Conservation (phyloP, 2,888 invertebrate species). For the Drosophila quinaria region DNA sequence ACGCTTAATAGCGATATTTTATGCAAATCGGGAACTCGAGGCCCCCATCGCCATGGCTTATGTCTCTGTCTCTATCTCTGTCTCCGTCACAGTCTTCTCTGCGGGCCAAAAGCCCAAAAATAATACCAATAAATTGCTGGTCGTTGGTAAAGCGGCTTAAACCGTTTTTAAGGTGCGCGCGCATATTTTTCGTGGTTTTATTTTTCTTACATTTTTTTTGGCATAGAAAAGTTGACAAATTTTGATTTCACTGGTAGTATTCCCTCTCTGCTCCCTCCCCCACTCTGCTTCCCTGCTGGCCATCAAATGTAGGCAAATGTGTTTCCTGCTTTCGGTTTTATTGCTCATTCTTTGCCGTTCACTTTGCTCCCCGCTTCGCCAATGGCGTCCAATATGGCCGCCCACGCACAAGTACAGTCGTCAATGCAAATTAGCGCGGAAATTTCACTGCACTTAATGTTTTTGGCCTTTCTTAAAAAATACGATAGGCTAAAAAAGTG, state of each 20-base stretch:
- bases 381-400: conserved; percentile 67
- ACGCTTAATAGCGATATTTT: conserved; percentile 74
- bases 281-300: not conserved
- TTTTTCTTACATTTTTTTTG: conserved; percentile 29
- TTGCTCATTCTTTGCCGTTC: conserved; percentile 41
- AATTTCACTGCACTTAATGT: conserved; percentile 54
- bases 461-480: conserved; percentile 13
- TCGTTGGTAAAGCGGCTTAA: conserved; percentile 16
- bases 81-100: not conserved
- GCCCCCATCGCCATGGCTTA: conserved; percentile 39
- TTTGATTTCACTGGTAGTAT: conserved; percentile 54
- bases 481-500: not conserved
- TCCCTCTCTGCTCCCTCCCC: not conserved
- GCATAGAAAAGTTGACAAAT: conserved; percentile 59
- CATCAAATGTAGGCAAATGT: conserved; percentile 60
- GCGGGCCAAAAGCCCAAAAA: conserved; percentile 49
- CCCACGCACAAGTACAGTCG: conserved; percentile 41
- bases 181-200: conserved; percentile 20
- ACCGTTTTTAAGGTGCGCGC: conserved; percentile 56
- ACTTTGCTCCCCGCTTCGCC: conserved; percentile 26
- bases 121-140: conserved; percentile 50
- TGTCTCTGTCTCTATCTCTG: not conserved
- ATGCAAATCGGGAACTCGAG: conserved; percentile 67
- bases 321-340: conserved; percentile 73
- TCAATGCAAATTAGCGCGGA: conserved; percentile 60